Conservation (phyloP, 1,140 invertebrate genomes). For the Amphibalanus amphitrite region DNA sequence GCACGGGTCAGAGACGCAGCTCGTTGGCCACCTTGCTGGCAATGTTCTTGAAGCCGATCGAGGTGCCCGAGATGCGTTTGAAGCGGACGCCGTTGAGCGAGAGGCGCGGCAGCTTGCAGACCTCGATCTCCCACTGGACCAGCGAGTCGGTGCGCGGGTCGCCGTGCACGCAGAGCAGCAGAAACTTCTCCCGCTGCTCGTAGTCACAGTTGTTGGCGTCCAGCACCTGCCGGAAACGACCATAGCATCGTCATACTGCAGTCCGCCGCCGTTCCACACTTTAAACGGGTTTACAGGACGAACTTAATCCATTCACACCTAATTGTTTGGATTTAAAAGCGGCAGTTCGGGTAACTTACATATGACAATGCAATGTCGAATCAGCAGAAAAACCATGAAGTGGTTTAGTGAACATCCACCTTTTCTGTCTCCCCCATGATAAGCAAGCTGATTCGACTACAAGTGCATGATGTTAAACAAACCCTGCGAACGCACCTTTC, state of each 20-base stretch:
- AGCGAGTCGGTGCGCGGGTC: constrained; percentile 96
- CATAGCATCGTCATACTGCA: too few species aligned
- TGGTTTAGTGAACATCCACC: too few species aligned
- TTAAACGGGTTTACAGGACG: too few species aligned
- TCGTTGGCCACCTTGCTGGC: constrained; percentile 99
- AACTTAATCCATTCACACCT: too few species aligned
- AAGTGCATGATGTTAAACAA: too few species aligned
- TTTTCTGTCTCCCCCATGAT: too few species aligned
- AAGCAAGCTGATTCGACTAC: too few species aligned
- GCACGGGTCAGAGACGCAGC: constrained; percentile 56
- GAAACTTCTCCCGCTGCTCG: constrained; percentile 92
- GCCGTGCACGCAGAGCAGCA: constrained; percentile 93
- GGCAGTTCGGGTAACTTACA: too few species aligned
- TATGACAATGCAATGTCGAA: too few species aligned
- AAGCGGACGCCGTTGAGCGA: constrained; percentile 98
- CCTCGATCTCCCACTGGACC: constrained; percentile 99
- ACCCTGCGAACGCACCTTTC: constrained; percentile 74
- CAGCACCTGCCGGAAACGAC: constrained; percentile 48
- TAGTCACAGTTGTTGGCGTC: constrained; percentile 99
- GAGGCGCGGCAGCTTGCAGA: constrained; percentile 89
- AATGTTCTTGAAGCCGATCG: constrained; percentile 99
- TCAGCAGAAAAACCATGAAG: too few species aligned
- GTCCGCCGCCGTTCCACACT: too few species aligned
- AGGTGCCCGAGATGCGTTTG: constrained; percentile 98
- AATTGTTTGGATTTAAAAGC: too few species aligned